phyloP scores from a whole-genome alignment of 1,140 invertebrate genomes.

The Drosophila erecta region DNA sequence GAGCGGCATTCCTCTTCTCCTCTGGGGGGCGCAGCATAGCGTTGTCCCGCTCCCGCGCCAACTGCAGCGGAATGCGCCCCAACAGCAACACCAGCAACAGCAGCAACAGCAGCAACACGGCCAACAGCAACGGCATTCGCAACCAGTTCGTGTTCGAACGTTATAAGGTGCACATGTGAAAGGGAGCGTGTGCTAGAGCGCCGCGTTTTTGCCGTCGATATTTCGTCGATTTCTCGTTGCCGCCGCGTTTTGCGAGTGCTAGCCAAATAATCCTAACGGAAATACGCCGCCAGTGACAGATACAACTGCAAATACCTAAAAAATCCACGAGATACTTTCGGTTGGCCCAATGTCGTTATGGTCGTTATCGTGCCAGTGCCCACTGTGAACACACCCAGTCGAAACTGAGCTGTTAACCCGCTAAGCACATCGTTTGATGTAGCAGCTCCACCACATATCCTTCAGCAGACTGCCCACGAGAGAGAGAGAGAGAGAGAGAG shows the following conservation, averaged over 20 bases:
- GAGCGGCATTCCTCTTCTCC: conserved; percentile 23
- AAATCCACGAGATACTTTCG: conserved; percentile 26
- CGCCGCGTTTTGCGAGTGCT: conserved; percentile 46
- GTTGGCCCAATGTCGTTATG: conserved; percentile 63
- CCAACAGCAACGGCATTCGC: conserved; percentile 71
- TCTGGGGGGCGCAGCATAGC: conserved; percentile 9
- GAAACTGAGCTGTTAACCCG: conserved; percentile 27
- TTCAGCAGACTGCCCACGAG: conserved; percentile 25
- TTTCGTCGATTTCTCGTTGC: conserved; percentile 35
- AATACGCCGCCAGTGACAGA: conserved; percentile 14
- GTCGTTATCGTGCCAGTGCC: conserved; percentile 18
- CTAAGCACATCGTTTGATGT: conserved; percentile 35
- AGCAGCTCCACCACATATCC: conserved; percentile 23
- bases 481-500: conserved; percentile 14
- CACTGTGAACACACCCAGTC: conserved; percentile 50
- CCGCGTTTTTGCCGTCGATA: conserved; percentile 33
- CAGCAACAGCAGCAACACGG: conserved; percentile 19
- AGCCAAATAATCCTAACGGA: background rate
- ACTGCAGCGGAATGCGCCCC: conserved; percentile 71
- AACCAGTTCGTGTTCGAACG: conserved; percentile 81
- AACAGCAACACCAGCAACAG: conserved; percentile 30
- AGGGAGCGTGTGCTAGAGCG: conserved; percentile 39
- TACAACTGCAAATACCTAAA: conserved; percentile 5
- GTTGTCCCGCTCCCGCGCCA: conserved; percentile 53
- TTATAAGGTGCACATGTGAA: conserved; percentile 74